Conservation (phyloP, 2,888 invertebrate genomes). For the Dasysyrphus tricinctus region DNA sequence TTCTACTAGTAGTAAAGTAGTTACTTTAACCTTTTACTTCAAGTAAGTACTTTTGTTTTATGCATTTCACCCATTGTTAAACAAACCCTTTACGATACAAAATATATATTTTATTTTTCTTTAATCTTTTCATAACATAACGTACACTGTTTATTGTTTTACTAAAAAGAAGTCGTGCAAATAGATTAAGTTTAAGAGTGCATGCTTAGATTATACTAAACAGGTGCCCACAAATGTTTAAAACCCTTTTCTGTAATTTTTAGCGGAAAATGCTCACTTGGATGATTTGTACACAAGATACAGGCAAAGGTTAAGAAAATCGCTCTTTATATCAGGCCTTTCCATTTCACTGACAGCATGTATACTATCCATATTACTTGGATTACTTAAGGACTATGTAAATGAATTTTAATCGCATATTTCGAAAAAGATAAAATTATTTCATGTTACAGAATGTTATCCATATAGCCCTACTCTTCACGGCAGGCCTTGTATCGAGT, state of each 20-base stretch:
- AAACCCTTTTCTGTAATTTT: constrained; percentile 6
- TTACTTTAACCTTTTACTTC: too few relatives aligned
- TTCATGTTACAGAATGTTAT: constrained; percentile 78
- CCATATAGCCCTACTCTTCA: constrained; percentile 79
- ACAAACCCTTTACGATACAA: too few relatives aligned
- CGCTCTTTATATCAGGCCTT: constrained; percentile 83
- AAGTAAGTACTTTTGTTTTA: too few relatives aligned
- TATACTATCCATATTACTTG: constrained; percentile 81
- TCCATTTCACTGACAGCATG: constrained; percentile 82
- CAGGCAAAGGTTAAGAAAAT: constrained; percentile 83
- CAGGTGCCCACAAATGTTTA: not conserved
- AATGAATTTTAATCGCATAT: constrained; percentile 65
- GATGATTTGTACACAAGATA: constrained; percentile 83
- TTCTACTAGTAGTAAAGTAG: too few relatives aligned
- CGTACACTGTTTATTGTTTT: too few relatives aligned
- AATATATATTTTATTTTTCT: too few relatives aligned
- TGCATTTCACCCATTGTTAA: too few relatives aligned
- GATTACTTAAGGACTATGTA: constrained; percentile 81
- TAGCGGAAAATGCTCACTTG: constrained; percentile 83
- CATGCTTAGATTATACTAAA: not conserved
- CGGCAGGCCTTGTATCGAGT: constrained; percentile 81
- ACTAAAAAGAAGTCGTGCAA: too few relatives aligned
- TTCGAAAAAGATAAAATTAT: not conserved
- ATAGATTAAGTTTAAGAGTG: not conserved
- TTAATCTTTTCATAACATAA: too few relatives aligned